Base-by-base conservation (phyloP, 2,113 vertebrate species). In the Hepsetus odoe region DNA sequence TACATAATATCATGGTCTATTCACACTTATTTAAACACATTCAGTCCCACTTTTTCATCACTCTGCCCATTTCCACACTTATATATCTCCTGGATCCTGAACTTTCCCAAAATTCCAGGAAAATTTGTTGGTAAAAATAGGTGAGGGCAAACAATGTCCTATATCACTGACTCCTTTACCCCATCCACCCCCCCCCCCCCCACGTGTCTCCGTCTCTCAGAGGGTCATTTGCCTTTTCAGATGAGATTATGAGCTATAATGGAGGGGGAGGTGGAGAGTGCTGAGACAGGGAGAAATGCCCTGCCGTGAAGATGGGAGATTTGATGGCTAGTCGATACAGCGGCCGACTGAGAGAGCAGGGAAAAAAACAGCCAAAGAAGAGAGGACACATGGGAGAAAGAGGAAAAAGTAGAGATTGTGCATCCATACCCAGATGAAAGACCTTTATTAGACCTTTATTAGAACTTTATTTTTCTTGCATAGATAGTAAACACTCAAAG, bases 201-300 rank as follows among this genome's bases (percentile, higher is more conserved):
- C 30, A 14, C 35, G 44, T 35, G 55, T 38, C 67, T 12, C 59
- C 22, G 10, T 16, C 38, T 16, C 30, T 74, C 42, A 49, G 56
- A 85, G 83, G 77, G 89, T 92, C 91, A 89, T 91, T 91, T 90
- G 89, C 89, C 85, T 89, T 88, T 90, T 90, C 85, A 88, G 88
- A 91, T 91, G 91, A 91, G 90, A 91, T 91, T 90, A 91, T 90
- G 88, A 90, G 90, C 89, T 85, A 88, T 92, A 92, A 92, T 89
- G 89, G 89, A 91, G 89, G 89, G 82, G 82, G 82, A 91, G 89
- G 88, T 90, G 88, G 85, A 90, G 91, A 91, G 85, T 91, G 91
- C 91, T 92, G 90, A 92, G 91, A 91, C 90, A 91, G 88, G 91
- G 88, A 92, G 89, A 92, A 92, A 92, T 89, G 87, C 85, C 82